A percentile compares a stretch with the other conserved stretches of the same genome.
Evolutionary conservation across 2,888 invertebrate genomes (phyloP).

Genomic region (Chromoteleia sp.): DNA sequence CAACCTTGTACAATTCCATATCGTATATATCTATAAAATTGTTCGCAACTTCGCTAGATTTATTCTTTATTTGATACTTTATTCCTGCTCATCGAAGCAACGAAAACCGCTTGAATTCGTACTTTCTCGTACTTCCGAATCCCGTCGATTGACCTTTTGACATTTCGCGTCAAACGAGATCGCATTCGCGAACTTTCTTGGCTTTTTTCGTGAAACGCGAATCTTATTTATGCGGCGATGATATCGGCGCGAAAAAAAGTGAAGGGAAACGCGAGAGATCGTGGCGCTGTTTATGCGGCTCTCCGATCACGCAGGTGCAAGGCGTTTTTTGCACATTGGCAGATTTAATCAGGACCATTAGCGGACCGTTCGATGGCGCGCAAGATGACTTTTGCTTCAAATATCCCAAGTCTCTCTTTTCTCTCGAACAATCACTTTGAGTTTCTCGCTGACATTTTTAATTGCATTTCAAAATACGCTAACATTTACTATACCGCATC

Average conservation of each 20-base stretch:
- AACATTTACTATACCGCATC: too few species aligned
- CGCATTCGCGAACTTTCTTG: constrained; percentile 45
- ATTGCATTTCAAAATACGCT: neutral
- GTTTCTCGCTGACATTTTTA: constrained; percentile 5
- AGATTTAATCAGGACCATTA: constrained; percentile 71
- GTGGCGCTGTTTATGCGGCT: constrained; percentile 42
- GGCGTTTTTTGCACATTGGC: constrained; percentile 49
- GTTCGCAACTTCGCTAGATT: too few species aligned
- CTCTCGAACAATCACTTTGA: constrained; percentile 9
- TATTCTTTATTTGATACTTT: too few species aligned
- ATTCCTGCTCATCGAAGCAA: neutral
- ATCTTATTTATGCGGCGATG: constrained; percentile 62
- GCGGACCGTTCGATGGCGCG: constrained; percentile 64
- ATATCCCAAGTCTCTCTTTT: neutral
- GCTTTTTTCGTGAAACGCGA: constrained; percentile 49
- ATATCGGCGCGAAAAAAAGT: constrained; percentile 63
- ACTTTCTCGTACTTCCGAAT: constrained; percentile 55
- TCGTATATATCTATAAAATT: constrained; percentile 15
- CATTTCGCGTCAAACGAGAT: constrained; percentile 58
- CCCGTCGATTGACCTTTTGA: constrained; percentile 35
- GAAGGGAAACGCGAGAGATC: constrained; percentile 66
- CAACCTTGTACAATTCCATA: constrained; percentile 12
- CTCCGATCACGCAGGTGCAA: constrained; percentile 63
- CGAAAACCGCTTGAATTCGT: constrained; percentile 1
- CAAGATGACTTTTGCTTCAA: constrained; percentile 32